phyloP scores from a whole-genome alignment of 2,888 invertebrate genomes.

The Lucinisca nassula region DNA sequence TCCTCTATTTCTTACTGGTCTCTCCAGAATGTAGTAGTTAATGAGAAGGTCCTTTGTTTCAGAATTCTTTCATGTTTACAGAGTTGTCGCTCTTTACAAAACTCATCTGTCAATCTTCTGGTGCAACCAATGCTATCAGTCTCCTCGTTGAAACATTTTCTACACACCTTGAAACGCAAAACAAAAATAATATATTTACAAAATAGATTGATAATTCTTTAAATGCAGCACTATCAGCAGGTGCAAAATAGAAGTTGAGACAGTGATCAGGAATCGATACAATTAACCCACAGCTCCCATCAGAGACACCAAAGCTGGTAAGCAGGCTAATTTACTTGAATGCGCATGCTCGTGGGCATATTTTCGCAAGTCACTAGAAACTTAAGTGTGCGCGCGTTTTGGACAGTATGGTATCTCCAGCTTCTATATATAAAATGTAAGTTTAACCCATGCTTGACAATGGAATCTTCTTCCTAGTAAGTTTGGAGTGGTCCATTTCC shows the following conservation, averaged over 20 bases:
- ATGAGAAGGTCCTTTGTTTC: constrained; percentile 35
- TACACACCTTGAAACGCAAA: constrained; percentile 77
- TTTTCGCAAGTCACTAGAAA: no score
- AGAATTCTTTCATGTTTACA: constrained; percentile 37
- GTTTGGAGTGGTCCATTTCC: no score
- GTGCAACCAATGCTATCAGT: constrained; percentile 61
- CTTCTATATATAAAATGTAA: no score
- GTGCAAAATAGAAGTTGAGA: background rate
- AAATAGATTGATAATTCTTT: background rate
- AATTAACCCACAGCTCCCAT: background rate
- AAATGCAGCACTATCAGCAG: background rate
- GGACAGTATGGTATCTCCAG: no score
- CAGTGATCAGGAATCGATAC: background rate
- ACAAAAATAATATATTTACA: background rate
- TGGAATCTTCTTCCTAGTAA: no score
- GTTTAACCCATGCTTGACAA: no score
- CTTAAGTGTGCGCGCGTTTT: no score
- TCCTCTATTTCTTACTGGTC: constrained; percentile 60
- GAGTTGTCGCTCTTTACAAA: constrained; percentile 51
- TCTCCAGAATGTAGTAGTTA: constrained; percentile 66
- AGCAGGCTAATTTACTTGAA: background rate
- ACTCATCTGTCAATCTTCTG: constrained; percentile 65
- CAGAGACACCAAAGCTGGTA: background rate
- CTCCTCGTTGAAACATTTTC: constrained; percentile 75
- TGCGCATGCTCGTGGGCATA: no score